Percentiles rank a stretch among this genome's conserved stretches.
phyloP scores from a whole-genome alignment of 2,113 vertebrate genomes.

The Oncorhynchus gorbuscha region DNA sequence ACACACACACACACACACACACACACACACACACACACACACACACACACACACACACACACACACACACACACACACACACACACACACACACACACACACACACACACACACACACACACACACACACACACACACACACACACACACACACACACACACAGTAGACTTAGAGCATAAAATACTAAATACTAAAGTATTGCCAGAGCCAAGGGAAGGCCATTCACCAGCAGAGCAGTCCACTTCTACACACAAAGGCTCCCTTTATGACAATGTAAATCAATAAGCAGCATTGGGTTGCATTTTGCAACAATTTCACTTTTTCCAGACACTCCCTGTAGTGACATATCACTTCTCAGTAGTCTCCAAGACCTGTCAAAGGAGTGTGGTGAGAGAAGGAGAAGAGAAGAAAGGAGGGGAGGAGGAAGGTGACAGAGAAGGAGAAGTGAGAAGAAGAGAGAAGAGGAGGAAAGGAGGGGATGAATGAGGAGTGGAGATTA shows the following conservation, averaged over 20 bases:
- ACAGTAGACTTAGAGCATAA: not conserved
- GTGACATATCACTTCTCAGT: constrained; percentile 48
- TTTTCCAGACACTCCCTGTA: constrained; percentile 64
- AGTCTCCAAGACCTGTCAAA: constrained; percentile 25
- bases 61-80: too few relatives aligned
- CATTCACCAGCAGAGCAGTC: constrained; percentile 40
- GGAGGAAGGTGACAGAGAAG: constrained; percentile 5
- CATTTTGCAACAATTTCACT: constrained; percentile 46
- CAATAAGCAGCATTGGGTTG: constrained; percentile 59
- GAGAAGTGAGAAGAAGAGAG: not conserved
- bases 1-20: not conserved
- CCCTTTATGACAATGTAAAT: constrained; percentile 66
- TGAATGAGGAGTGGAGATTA: constrained; percentile 4
- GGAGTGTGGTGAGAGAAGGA: constrained; percentile 21
- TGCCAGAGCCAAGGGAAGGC: constrained; percentile 36
- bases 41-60: not conserved
- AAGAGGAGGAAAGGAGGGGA: not conserved
- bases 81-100: not conserved
- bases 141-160: constrained; percentile 6
- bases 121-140: too few relatives aligned
- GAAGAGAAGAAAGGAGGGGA: not conserved
- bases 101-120: not conserved
- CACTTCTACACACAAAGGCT: constrained; percentile 62
- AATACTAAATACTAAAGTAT: constrained; percentile 12
- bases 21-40: not conserved